Base-by-base conservation (phyloP, 1,140 invertebrate genomes). In the Harpegnathos saltator region DNA sequence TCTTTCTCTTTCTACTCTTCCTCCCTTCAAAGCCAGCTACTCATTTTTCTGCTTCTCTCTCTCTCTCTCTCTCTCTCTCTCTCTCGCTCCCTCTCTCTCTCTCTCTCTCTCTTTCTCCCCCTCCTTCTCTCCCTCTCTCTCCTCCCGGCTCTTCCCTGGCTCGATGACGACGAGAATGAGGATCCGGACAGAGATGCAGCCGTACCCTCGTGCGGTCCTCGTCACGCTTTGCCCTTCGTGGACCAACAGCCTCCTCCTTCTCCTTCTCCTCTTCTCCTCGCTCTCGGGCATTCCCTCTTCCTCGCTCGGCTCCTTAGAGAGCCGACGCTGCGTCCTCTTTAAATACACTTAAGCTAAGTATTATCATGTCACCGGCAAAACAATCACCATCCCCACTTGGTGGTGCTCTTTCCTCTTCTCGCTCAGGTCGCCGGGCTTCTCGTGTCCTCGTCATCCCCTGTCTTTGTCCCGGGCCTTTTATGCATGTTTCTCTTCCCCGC, bases 311-410 rank as follows among this genome's bases (percentile, higher is more conserved):
- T 54, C 52, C 62, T 78, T 52, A 63, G 52, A 63, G 52, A 61
- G 19, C 62, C 63, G 50, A 44, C 17, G n/a, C 75, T 74, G 38
- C 71, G 58, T 66, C 69, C 33, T 85, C 72, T 63, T 83, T 86
- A 87, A 86, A 86, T 84, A 87, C 44, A 71, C 85, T 73, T 52
- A 59, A 61, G 73, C 81, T 84, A 81, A 84, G 81, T 87, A 87
- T 87, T 86, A 87, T 87, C 85, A 69, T 78, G 84, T 87, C 85
- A 87, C 84, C 62, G 82, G 54, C 68, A 80, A 86, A 87, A 87
- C 85, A 86, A 80, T 75, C 82, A 56, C 44, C 54, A 33, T 80
- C 62, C 61, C 38, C 24, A 58, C 29, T 50, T 82, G 22, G 29
- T 82, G 22, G 29, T 29, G 22, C 56, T 38, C 38, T 26, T 54